Evolutionary conservation across 2,797 vertebrate species (phyloP), one percentile per base, ranked within the genome.

Genomic region (Cottoperca gobio): DNA sequence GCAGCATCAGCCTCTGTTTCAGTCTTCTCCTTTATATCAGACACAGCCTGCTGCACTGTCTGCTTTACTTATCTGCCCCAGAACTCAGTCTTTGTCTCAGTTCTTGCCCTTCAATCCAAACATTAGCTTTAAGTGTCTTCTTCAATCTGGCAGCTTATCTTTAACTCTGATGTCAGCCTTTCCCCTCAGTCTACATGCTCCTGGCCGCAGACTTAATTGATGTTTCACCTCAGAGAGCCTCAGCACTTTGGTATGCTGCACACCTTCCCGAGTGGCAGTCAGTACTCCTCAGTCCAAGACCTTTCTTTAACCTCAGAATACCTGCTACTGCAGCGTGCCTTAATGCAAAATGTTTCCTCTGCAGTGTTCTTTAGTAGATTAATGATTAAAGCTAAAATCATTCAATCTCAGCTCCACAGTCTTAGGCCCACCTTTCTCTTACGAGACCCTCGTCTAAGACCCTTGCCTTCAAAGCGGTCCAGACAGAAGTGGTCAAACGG

Each of bases 401-500:
- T 2, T 54, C 23, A 58, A 68, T 53, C 31, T 12, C n/a, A 43
- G 9, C n/a, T 31, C 49, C 26, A 43, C 40, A 63, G 43, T 55
- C 45, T 52, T 12, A 54, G 37, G 8, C 23, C 21, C 37, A 46
- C 26, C 35, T 45, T 45, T 24, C 35, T 50, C 42, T 55, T n/a
- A 46, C 11, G 17, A 74, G 43, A 75, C 19, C 61, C 4, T 40
- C 68, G 52, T 62, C 42, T 28, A 21, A 62, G 74, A 78, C 68
- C 61, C 39, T 50, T 76, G 35, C 61, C 66, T 58, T 76, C 23
- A 79, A 23, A 65, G 8, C 4, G 0, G 37, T 64, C 69, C 45
- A 76, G 23, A 78, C 45, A 67, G 57, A 85, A 54, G 65, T 67
- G 71, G 70, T 81, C 65, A 60, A 76, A 68, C 57, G 49, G 57